A percentile compares a stretch with the other conserved stretches of the same genome.
phyloP scores from a whole-genome alignment of 2,797 vertebrate species.

The Threskiornis aethiopicus region DNA sequence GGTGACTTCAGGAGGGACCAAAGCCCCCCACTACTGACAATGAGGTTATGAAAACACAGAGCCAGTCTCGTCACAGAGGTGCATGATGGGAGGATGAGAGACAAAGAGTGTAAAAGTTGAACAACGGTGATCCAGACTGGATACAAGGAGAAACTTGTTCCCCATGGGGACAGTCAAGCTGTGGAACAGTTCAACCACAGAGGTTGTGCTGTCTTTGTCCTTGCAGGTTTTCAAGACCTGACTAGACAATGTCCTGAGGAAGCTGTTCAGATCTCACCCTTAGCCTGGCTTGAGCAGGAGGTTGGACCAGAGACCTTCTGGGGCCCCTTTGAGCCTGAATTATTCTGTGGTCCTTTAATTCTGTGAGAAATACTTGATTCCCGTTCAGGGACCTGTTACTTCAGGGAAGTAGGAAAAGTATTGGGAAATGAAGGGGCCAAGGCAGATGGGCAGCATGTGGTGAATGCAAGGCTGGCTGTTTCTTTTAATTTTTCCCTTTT shows the following conservation, averaged over 20 bases:
- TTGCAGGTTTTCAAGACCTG: background rate
- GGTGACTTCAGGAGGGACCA: background rate
- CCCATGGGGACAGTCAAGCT: accelerated
- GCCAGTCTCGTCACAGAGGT: background rate
- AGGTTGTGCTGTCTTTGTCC: background rate
- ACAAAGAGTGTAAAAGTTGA: background rate
- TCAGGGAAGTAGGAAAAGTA: background rate
- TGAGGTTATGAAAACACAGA: background rate
- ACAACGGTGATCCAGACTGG: accelerated
- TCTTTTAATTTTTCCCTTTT: background rate
- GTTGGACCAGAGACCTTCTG: background rate
- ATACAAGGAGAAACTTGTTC: background rate
- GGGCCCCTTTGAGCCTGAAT: background rate
- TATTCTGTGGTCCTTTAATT: background rate
- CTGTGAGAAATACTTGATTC: background rate
- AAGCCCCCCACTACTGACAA: accelerated
- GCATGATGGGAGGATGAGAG: background rate
- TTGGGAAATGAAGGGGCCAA: background rate
- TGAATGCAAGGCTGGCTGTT: background rate
- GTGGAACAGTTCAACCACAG: background rate
- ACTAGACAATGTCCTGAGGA: background rate
- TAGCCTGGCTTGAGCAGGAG: background rate
- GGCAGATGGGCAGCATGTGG: background rate
- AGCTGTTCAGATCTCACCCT: background rate
- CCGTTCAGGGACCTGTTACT: background rate